A percentile compares a stretch with the other conserved stretches of the same genome.
These are phyloP conservation scores for Cepaea nemoralis DNA, from an alignment of 1,140 invertebrate genomes.

Conservation along the genomic window DNA sequence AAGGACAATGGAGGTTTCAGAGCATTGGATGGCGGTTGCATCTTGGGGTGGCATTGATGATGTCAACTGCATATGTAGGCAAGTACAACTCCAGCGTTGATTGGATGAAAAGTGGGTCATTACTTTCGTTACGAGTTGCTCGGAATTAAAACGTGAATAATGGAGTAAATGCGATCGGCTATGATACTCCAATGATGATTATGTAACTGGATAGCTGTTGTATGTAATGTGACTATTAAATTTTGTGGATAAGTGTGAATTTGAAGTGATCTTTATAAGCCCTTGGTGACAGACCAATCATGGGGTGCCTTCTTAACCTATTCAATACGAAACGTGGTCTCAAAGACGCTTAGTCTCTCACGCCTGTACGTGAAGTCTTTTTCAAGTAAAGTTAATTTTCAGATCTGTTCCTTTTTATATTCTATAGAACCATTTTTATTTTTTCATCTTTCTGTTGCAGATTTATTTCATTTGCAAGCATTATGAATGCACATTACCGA, in stretches of 20 bases:
- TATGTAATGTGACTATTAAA: background rate
- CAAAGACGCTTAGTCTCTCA: no score
- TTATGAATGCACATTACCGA: no score
- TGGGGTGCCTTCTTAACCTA: no score
- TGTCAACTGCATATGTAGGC: background rate
- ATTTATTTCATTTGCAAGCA: no score
- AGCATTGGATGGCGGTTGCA: background rate
- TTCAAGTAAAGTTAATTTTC: no score
- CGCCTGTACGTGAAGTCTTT: no score
- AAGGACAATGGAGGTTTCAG: background rate
- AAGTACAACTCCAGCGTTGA: background rate
- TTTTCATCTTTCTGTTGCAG: no score
- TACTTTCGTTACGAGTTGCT: background rate
- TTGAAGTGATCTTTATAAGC: no score
- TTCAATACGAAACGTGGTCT: no score
- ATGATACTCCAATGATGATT: background rate
- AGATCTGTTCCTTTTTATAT: no score
- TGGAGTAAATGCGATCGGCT: background rate
- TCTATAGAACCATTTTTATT: no score
- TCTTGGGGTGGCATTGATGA: background rate
- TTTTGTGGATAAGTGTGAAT: background rate
- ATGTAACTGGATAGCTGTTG: background rate
- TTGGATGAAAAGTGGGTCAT: constrained; percentile 5
- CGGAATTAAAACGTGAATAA: background rate
- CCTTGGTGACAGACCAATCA: no score